phyloP scores from a whole-genome alignment of 35 echinoderm and acorn worm species.

The Nesometra sesokonis region DNA sequence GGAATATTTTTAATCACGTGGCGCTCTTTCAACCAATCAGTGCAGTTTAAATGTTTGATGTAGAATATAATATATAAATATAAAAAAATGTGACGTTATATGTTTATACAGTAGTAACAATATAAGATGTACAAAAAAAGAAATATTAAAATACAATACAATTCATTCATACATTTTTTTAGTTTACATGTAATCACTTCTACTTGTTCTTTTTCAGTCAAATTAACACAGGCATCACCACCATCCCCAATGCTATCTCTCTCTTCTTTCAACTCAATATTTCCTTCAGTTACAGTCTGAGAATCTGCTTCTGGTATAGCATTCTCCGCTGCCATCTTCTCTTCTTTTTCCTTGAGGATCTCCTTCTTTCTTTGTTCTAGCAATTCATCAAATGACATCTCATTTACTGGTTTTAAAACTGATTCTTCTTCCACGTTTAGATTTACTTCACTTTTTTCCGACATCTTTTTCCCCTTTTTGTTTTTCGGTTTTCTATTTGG shows the following conservation, averaged over 20 bases:
- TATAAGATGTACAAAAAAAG: no score
- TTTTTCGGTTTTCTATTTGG: background rate
- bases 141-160: no score
- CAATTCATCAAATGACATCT: background rate
- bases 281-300: background rate
- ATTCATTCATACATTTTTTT: background rate
- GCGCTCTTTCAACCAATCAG: no score
- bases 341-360: background rate
- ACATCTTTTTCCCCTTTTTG: background rate
- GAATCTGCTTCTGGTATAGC: background rate
- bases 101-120: no score
- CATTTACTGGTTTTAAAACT: background rate
- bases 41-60: no score
- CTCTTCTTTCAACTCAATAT: background rate
- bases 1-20: no score
- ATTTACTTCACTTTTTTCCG: background rate
- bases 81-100: no score
- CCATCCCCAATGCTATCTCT: background rate
- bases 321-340: background rate
- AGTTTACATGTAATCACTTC: background rate
- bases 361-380: background rate
- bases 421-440: background rate
- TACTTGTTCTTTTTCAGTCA: background rate
- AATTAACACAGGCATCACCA: background rate
- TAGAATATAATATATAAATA: no score